These are phyloP conservation scores for Crotalus horridus DNA, from an alignment of 2,113 vertebrate genomes.

Conservation along the genomic window DNA sequence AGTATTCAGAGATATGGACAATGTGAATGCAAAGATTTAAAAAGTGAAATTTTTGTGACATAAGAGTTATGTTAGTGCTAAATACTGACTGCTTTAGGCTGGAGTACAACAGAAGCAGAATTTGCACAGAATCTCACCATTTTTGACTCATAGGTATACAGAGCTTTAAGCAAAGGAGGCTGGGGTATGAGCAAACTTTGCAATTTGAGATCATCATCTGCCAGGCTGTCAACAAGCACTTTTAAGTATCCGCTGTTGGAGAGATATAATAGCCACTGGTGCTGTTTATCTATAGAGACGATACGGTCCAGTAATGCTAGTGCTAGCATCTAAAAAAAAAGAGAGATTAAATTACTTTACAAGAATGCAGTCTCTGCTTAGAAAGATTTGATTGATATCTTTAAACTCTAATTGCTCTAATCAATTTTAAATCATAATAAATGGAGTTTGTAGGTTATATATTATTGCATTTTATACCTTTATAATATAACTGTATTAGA, in stretches of 20 bases:
- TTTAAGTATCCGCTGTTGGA: slow-evolving; percentile 97
- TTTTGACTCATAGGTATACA: slow-evolving; percentile 97
- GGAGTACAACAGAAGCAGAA: fast-evolving
- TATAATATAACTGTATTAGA: not conserved
- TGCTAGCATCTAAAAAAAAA: slow-evolving; percentile 85
- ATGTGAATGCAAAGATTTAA: not conserved
- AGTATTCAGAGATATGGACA: not conserved
- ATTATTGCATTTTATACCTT: not conserved
- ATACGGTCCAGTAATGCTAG: slow-evolving; percentile 87
- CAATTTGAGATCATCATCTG: slow-evolving; percentile 85
- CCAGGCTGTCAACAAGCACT: slow-evolving; percentile 89
- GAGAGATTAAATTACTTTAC: not conserved
- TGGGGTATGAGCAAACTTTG: slow-evolving; percentile 89
- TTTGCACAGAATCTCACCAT: slow-evolving; percentile 80
- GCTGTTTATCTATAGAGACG: slow-evolving; percentile 90
- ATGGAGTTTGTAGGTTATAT: not conserved
- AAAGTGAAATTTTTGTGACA: not conserved
- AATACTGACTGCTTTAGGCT: not conserved
- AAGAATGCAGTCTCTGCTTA: not conserved
- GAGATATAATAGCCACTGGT: slow-evolving; percentile 90
- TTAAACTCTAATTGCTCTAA: not conserved
- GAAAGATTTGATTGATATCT: not conserved
- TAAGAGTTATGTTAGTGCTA: not conserved
- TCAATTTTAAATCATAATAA: slow-evolving; percentile 2
- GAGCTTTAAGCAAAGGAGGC: slow-evolving; percentile 87